Base-by-base conservation (phyloP, 1,140 invertebrate genomes). In the Anastrepha ludens region DNA sequence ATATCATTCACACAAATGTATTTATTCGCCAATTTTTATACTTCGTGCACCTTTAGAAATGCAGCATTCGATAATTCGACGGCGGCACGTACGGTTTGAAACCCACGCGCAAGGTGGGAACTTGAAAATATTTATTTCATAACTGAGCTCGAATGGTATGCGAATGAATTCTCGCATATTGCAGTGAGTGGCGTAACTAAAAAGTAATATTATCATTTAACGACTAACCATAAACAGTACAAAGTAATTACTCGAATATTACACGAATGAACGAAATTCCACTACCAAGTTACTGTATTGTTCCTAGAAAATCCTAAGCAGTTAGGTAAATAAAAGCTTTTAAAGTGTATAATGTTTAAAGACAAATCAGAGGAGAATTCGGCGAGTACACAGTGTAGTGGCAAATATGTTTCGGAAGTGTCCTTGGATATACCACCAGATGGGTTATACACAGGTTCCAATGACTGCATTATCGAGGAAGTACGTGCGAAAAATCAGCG, bases 381-480 rank as follows among this genome's bases (percentile, higher is more conserved):
- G 13, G 29, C 86, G 47, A 58, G 55, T 67, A 2, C 65, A 50
- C 20, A 86, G 41, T 62, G 47, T 81, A 86, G 58, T 50, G 85
- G 81, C 7, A 88, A 64, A 50, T 86, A 81, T 20, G 87, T 85
- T 59, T 90, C 89, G 5, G 91, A 92, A 47, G 90, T 92, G 11
- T 92, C 91, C 44, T 87, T 92, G 86, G 91, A 92, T 13, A 92
- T 92, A 88, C 92, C 92, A 81, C 91, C 91, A 41, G 91, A 91
- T 50, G 92, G 90, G 0, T 85, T 91, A 11, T 92, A 92, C 55
- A 91, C 90, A 88, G 91, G 90, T 4, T 92, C 92, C 2, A 85
- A 90, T 13, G 91, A 92, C 86, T 92, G 92, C 78, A 92, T 92
- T 8, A 90, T 92, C 0, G 91, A 91, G 86, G 89, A 90, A 85